phyloP scores from a whole-genome alignment of 64 coral and sea anemone species.

The Hydrozoanthus tunicans region DNA sequence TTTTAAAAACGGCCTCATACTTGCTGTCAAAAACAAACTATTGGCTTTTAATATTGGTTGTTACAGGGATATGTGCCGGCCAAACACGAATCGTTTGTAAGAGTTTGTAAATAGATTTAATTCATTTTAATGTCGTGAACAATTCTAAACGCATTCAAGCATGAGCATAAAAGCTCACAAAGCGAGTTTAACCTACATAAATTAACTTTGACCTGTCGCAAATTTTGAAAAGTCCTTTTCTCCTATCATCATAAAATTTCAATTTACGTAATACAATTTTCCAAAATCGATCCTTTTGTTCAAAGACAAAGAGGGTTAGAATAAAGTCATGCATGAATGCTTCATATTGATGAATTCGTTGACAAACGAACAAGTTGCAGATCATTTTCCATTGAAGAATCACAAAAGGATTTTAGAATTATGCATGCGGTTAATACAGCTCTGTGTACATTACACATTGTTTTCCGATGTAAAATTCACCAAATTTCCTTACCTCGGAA shows the following conservation, averaged over 20 bases:
- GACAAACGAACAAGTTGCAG: neutral
- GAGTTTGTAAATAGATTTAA: too few relatives aligned
- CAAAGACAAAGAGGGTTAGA: too few relatives aligned
- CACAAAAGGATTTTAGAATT: neutral
- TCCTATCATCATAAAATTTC: neutral
- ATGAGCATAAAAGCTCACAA: neutral
- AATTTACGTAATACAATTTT: too few relatives aligned
- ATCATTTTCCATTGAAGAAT: neutral
- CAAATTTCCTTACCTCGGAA: conserved; percentile 16
- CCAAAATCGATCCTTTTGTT: too few relatives aligned
- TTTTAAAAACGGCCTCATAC: too few relatives aligned
- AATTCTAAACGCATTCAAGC: neutral
- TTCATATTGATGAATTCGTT: neutral
- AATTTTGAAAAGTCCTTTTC: neutral
- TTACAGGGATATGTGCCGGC: too few relatives aligned
- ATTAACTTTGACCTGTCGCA: neutral
- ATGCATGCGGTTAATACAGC: neutral
- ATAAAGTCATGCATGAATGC: neutral
- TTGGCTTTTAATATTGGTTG: too few relatives aligned
- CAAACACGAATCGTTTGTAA: too few relatives aligned
- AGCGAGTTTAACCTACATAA: neutral
- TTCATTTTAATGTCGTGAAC: neutral
- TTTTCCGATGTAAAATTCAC: neutral
- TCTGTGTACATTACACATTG: neutral
- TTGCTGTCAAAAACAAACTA: too few relatives aligned